Evolutionary conservation across 2,797 vertebrate species (phyloP).

Genomic region (Micrastur ruficollis): DNA sequence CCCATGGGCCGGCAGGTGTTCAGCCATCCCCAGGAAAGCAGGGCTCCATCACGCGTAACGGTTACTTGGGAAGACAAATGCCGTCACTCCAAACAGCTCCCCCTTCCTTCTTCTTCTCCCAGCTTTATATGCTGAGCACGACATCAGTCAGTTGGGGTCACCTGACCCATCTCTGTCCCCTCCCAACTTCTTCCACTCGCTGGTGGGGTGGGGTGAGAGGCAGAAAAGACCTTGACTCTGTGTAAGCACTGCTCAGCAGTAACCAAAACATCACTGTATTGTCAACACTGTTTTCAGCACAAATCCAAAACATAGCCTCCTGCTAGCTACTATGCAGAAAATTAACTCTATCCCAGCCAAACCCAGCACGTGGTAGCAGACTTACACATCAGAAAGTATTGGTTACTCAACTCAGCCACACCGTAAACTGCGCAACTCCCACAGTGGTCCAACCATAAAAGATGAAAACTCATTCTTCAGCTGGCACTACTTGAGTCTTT

Average conservation of each 20-base stretch:
- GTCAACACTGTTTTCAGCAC: background rate
- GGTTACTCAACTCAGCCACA: background rate
- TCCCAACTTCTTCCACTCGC: background rate
- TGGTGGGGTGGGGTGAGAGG: accelerated
- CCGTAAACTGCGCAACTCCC: background rate
- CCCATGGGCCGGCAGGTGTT: background rate
- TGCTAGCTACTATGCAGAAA: background rate
- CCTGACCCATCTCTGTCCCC: background rate
- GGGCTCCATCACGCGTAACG: accelerated
- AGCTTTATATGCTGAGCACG: background rate
- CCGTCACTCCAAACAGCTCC: background rate
- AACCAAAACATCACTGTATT: background rate
- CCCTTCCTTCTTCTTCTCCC: background rate
- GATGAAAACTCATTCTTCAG: background rate
- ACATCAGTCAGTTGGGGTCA: background rate
- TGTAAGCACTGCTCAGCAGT: background rate
- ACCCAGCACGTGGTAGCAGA: background rate
- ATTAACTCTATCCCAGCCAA: background rate
- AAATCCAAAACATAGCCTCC: background rate
- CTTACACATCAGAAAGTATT: background rate
- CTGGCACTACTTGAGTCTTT: background rate
- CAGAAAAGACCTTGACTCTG: background rate
- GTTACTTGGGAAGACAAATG: background rate
- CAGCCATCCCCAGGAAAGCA: background rate
- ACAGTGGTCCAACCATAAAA: background rate